Evolutionary conservation across 2,113 vertebrate species (phyloP).

Genomic region (Crotalus tigris): DNA sequence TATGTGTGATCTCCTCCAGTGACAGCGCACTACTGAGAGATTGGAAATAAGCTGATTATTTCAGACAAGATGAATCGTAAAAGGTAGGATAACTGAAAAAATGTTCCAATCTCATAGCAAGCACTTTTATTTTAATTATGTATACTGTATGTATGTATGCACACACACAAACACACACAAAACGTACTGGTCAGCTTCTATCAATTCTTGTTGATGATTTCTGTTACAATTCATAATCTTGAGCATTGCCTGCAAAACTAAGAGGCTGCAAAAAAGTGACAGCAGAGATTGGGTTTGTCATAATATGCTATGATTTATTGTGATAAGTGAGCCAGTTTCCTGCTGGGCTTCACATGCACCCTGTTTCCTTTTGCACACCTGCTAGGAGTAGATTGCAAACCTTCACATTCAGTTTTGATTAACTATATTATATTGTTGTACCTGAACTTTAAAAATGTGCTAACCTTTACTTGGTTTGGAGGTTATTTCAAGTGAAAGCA

Average conservation of each 20-base stretch:
- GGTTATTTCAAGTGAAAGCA: neutral
- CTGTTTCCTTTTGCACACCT: neutral
- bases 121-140: neutral
- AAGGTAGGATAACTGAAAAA: neutral
- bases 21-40: neutral
- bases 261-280: neutral
- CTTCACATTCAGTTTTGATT: neutral
- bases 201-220: neutral
- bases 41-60: neutral
- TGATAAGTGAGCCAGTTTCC: neutral
- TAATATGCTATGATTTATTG: neutral
- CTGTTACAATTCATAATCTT: neutral
- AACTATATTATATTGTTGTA: neutral
- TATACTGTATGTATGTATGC: neutral
- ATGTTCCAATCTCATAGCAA: neutral
- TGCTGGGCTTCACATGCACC: neutral
- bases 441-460: neutral
- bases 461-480: neutral
- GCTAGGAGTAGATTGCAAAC: neutral
- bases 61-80: neutral
- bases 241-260: neutral
- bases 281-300: neutral
- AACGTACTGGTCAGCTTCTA: neutral
- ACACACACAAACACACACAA: neutral
- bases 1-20: neutral